Evolutionary conservation across 2,113 vertebrate species (phyloP).

Genomic region (Ageneiosus marmoratus): DNA sequence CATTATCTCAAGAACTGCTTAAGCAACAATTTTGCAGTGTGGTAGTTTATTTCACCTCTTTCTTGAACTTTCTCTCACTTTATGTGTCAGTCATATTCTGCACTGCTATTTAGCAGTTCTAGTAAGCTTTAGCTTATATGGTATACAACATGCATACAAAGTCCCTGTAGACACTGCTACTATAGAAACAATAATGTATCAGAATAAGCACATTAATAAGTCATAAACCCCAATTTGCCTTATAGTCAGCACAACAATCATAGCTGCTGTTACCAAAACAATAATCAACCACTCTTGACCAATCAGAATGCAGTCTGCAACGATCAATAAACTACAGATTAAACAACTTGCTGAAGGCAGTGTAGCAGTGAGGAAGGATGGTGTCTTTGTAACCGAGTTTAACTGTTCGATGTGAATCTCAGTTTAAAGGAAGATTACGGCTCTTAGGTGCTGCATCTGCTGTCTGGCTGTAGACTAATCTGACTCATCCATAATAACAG

Average conservation of each 20-base stretch:
- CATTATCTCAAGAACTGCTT: no score
- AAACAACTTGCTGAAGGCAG: not conserved
- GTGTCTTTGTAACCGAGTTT: not conserved
- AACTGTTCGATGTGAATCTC: not conserved
- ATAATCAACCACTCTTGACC: not conserved
- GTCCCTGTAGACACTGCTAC: not conserved
- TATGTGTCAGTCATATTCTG: no score
- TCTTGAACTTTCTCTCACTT: no score
- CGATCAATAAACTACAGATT: not conserved
- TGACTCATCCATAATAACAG: slow-evolving; percentile 15
- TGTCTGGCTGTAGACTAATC: not conserved
- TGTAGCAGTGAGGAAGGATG: not conserved
- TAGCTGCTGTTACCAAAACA: not conserved
- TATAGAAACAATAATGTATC: not conserved
- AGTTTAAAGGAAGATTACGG: slow-evolving; percentile 34
- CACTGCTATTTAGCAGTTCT: not conserved
- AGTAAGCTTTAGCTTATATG: not conserved
- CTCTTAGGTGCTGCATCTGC: not conserved
- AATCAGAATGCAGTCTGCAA: not conserved
- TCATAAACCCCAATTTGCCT: not conserved
- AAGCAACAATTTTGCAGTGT: no score
- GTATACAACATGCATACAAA: not conserved
- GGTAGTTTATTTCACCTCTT: no score
- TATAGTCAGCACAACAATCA: not conserved
- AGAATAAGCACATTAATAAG: no score